Base-by-base conservation (phyloP, 1,140 invertebrate species). In the Lerema accius region DNA sequence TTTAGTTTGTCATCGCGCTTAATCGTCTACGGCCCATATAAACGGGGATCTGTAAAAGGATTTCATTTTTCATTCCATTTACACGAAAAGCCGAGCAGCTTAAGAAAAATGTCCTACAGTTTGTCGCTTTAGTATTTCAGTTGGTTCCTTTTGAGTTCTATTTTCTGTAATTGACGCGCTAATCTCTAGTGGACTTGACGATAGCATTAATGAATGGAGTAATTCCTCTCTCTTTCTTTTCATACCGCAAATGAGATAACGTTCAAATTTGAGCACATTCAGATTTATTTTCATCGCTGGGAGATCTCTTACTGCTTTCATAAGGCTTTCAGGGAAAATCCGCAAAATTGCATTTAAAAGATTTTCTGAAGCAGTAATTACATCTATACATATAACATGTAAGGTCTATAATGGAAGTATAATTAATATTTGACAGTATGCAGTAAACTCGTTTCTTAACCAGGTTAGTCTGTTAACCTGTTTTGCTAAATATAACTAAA, bases 121-220 rank as follows among this genome's bases (percentile, higher is more conserved):
- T 23, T 42, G 39, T 42, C 17, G 49, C 49, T 37, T 51, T 32
- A 17, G 15, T 32, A 23, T 53, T 53, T 53, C 23, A 53, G 37
- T 42, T 53, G 17, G 50, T 5, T 13, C 11, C 19, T 42, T 28
- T 42, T 39, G 15, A 53, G 17, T 40, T 26, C 17, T 7, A 42
- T 53, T 42, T 19, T 7, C 50, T 40, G 50, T 40, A 53, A 53
- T 42, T 53, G 37, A 42, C 35, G 50, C 37, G 50, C 37, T 42
- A 53, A 53, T 53, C 50, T 53, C 50, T 17, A 53, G 50, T 40
- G 49, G 37, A 17, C 37, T 23, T 4, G 39, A 19, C 23, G 50
- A 17, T 23, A 11, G 50, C 19, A 42, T 53, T 16, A 53, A 42
- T 51, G 15, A 53, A 19, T 39, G 13, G 9, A 42, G 0, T 6